Evolutionary conservation across 2,797 vertebrate species (phyloP), one percentile per base, ranked within the genome.

Genomic region (Sebastes kiyomatsui): DNA sequence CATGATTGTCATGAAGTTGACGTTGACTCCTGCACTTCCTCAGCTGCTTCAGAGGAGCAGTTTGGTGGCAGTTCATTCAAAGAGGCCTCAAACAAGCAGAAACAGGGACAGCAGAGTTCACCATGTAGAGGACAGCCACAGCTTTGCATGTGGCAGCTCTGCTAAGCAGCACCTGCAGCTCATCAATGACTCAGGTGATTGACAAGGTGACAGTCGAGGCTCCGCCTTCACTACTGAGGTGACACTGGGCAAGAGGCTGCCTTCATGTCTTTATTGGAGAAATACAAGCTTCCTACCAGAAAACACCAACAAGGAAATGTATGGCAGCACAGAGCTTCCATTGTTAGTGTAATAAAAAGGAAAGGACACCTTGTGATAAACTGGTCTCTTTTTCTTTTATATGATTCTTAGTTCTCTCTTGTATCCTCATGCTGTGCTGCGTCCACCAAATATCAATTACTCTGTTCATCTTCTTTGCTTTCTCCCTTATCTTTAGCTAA

Each of bases 171-270:
- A 52, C 49, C 49, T 52, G 49, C 49, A 52, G 49, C 49, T 52
- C 42, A 46, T 46, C 42, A 46, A 18, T 46, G 42, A 46, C 49
- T 42, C 30, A 62, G 72, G 4, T 70, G 72, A 75, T 46, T 80
- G 52, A 12, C 58, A 69, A 10, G 38, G 67, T 72, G 73, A 76
- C 79, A 71, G 18, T 55, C 28, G 10, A 72, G 38, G 42, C 74
- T 27, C 67, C 54, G 10, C 79, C 67, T 52, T 35, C 49, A 59
- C 11, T 22, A 7, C 1, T 13, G 33, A 52, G 30, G 74, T 67
- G 74, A 82, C 74, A 76, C 54, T 28, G 25, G 38, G 56, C 42
- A 30, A 64, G 20, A 64, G 10, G 46, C 22, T 69, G 58, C 62
- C 9, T 67, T 35, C 38, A 42, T 5, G 75, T 14, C 13, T 12